A percentile compares a stretch with the other conserved stretches of the same genome.
These are phyloP conservation scores for Aphidius colemani DNA, from an alignment of 2,888 invertebrate genomes.

Conservation along the genomic window DNA sequence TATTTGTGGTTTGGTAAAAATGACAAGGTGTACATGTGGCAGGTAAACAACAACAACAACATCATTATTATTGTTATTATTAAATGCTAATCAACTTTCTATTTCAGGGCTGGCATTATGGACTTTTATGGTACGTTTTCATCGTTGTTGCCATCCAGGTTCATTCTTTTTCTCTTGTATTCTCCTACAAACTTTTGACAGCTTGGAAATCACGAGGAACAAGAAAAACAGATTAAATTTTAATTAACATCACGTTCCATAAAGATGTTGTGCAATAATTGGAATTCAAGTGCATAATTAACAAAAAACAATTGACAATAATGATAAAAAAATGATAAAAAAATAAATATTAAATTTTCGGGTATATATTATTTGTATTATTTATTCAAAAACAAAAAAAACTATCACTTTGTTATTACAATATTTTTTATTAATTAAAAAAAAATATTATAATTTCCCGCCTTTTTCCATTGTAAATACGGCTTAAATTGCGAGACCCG, in stretches of 20 bases:
- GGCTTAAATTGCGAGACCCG: too few relatives aligned
- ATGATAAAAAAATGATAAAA: not conserved
- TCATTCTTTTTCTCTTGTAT: conserved; percentile 83
- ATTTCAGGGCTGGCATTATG: conserved; percentile 85
- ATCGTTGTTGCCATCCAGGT: conserved; percentile 86
- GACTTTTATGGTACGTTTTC: conserved; percentile 91
- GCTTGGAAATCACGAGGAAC: conserved; percentile 82
- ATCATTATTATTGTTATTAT: conserved; percentile 12
- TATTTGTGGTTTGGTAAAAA: conserved; percentile 75
- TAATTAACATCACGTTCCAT: not conserved
- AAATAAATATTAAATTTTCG: not conserved
- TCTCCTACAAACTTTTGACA: conserved; percentile 78
- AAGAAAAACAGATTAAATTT: conserved; percentile 70
- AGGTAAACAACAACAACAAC: conserved; percentile 63
- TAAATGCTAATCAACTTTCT: conserved; percentile 35
- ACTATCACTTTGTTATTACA: not conserved
- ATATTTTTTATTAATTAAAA: too few relatives aligned
- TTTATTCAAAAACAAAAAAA: not conserved
- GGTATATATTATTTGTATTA: not conserved
- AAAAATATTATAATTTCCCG: too few relatives aligned
- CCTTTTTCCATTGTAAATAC: too few relatives aligned
- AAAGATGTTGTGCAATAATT: too few relatives aligned
- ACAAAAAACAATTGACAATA: conserved; percentile 4
- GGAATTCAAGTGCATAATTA: not conserved
- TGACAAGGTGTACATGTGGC: conserved; percentile 78